A percentile compares a stretch with the other conserved stretches of the same genome.
These are phyloP conservation scores for Hoplostethus mediterraneus DNA, from an alignment of 2,797 vertebrate genomes.

Conservation along the genomic window DNA sequence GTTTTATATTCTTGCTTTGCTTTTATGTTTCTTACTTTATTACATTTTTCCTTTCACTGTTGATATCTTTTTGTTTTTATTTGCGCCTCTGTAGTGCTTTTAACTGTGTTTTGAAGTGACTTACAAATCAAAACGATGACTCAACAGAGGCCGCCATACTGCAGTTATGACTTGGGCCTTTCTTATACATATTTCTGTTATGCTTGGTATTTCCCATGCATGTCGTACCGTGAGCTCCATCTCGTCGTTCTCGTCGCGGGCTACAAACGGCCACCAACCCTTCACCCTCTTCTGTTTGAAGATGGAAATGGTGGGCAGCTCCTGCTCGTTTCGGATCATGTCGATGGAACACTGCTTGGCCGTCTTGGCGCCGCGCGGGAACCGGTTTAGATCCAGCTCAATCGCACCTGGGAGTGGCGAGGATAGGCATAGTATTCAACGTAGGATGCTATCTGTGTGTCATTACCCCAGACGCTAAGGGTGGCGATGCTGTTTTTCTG, in stretches of 20 bases:
- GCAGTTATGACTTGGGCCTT: no score
- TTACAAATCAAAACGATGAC: no score
- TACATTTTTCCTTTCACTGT: no score
- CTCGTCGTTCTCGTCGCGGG: slow-evolving; percentile 95
- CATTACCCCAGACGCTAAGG: no score
- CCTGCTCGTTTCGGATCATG: slow-evolving; percentile 91
- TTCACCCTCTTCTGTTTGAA: slow-evolving; percentile 99
- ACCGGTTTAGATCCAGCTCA: slow-evolving; percentile 95
- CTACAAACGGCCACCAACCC: slow-evolving; percentile 98
- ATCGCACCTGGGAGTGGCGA: slow-evolving; percentile 88
- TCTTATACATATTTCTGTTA: no score
- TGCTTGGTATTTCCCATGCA: not conserved
- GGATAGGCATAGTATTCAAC: not conserved
- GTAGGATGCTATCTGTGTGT: no score
- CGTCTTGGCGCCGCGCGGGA: slow-evolving; percentile 95
- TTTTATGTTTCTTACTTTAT: not conserved
- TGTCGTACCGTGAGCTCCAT: slow-evolving; percentile 92
- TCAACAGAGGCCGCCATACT: no score
- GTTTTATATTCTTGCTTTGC: not conserved
- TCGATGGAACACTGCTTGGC: slow-evolving; percentile 95
- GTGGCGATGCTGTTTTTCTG: no score
- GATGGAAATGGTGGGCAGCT: slow-evolving; percentile 95
- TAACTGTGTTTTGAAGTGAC: no score
- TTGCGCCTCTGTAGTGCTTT: no score
- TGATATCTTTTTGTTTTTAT: no score